Evolutionary conservation across 2,113 vertebrate species (phyloP).

Genomic region (Corydoras sp.): DNA sequence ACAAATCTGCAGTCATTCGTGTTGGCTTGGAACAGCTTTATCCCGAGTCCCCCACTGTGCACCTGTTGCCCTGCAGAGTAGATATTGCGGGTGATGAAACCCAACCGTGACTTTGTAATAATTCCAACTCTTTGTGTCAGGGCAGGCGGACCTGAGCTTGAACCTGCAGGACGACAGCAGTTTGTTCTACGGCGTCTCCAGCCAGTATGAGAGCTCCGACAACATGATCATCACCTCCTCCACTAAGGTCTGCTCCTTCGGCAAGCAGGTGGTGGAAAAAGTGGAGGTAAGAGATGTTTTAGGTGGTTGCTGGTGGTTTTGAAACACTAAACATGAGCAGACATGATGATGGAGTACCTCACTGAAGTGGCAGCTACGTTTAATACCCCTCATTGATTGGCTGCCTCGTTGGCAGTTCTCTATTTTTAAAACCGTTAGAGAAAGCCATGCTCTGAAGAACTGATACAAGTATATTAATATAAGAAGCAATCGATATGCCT

Average conservation of each 20-base stretch:
- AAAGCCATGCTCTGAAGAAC: too few species aligned
- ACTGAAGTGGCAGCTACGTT: too few species aligned
- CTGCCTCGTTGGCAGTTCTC: too few species aligned
- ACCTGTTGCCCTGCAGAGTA: slow-evolving; percentile 29
- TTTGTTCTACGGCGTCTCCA: slow-evolving; percentile 91
- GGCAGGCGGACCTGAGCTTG: slow-evolving; percentile 84
- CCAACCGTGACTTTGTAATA: neutral
- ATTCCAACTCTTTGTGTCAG: slow-evolving; percentile 18
- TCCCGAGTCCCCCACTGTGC: neutral
- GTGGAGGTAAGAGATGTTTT: slow-evolving; percentile 76
- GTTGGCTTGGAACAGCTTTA: too few species aligned
- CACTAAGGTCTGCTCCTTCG: slow-evolving; percentile 95
- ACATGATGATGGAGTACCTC: too few species aligned
- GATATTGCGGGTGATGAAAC: neutral
- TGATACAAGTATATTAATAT: too few species aligned
- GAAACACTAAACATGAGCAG: neutral
- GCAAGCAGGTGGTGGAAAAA: slow-evolving; percentile 96
- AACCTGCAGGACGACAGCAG: slow-evolving; percentile 85
- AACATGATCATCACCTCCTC: slow-evolving; percentile 95
- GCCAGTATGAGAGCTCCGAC: slow-evolving; percentile 89
- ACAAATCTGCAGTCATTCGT: slow-evolving; percentile 13
- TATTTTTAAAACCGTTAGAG: too few species aligned
- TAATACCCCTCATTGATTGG: too few species aligned
- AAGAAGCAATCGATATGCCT: too few species aligned
- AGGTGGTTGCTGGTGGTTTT: slow-evolving; percentile 1